Base-by-base conservation (phyloP, 2,113 vertebrate species). In the Labeo catla region DNA sequence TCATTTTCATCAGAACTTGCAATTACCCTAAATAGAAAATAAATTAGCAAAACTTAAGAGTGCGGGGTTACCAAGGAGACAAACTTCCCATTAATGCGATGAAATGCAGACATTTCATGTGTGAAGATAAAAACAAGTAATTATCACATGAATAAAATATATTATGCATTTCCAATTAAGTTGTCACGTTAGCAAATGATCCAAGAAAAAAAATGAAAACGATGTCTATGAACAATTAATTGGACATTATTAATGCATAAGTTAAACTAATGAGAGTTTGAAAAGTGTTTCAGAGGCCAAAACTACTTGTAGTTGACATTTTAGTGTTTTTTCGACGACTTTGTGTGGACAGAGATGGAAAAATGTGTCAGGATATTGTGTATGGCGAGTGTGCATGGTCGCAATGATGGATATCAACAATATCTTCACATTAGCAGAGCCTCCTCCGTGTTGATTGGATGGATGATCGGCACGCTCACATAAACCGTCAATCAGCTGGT, bases 401-500 rank as follows among this genome's bases (percentile, higher is more conserved):
- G 12, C 34, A 19, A 16, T 86, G 74, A 77, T 77, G 49, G 84
- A 86, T n/a, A 74, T 85, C 70, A 54, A 66, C 16, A 36, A 15
- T 50, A 34, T 34, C 28, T 39, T 43, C 34, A 13, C 23, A 74
- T 66, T 66, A 34, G 79, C 57, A 81, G 68, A 87, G 61, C 36
- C 76, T 80, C 0, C 6, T 8, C 59, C 8, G 39, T 82, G 19
- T 34, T 86, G 49, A 36, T 45, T 81, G 68, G 16, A 11, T 36
- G 13, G 45, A 50, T 87, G 77, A 85, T 28, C 12, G 7, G 23
- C 68, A 85, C 43, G 45, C 63, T 52, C 80, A 68, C n/a, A 45
- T 39, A 74, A 57, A 85, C 61, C 87, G 90, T 87, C 89, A 90
- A 45, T 90, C 89, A 86, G 57, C 12, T 16, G 85, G 87, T 89